Base-by-base conservation (phyloP, 2,888 invertebrate species). In the Labia minor region DNA sequence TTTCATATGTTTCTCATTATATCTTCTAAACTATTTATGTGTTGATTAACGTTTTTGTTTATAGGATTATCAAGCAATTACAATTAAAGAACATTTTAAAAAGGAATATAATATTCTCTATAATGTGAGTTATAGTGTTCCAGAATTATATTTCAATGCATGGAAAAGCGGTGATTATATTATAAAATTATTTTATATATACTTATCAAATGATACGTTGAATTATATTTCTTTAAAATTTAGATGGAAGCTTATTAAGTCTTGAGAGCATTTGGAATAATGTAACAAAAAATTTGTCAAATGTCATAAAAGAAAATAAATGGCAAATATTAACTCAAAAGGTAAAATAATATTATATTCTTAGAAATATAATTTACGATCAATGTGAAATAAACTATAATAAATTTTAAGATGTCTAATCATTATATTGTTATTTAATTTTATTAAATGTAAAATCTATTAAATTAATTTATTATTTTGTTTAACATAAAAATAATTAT, bases 91-190 rank as follows among this genome's bases (percentile, higher is more conserved):
- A 49, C 49, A 49, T 49, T 49, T 49, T 14, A 49, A 49, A 49
- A 49, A 49, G 14, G 49, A 49, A 49, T 49, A 49, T 49, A 49
- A 49, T 49, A 49, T 49, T 49, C 49, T 49, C 14, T 49, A 49
- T 49, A 49, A 49, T 14, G 14, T 49, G 49, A 49, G 49, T 14
- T 49, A 49, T 49, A 49, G 49, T 14, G 49, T 49, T 49, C 49
- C 49, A 8, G 49, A 49, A 49, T 49, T 49, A 49, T 49, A 49
- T 49, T 49, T 49, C 14, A 49, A 49, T 49, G 49, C 49, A 49
- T 49, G 49, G 49, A 49, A 49, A 49, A 49, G 14, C 14, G 49
- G 49, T 49, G 14, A 49, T 8, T 49, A 49, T 49, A 14, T 4
- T 49, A 49, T n/a, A n/a, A n/a, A 49, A 49, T 49, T 8, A 49